phyloP scores from a whole-genome alignment of 1,140 invertebrate species.

The Bombus difficillimus region DNA sequence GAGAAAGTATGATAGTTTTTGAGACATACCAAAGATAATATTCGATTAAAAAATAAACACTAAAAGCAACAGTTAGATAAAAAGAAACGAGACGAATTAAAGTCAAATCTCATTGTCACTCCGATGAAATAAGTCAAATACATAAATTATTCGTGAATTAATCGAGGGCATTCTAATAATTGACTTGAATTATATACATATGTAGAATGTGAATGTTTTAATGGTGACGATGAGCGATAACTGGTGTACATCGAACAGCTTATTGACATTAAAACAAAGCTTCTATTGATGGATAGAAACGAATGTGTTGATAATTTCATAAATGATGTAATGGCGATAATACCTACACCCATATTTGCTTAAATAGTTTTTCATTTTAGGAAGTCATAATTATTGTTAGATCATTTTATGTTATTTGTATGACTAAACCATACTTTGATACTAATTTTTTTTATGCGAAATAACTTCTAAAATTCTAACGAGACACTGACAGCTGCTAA shows the following conservation, averaged over 20 bases:
- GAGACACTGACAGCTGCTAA: too few species aligned
- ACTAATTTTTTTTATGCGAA: too few species aligned
- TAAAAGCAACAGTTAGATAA: neutral
- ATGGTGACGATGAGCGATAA: neutral
- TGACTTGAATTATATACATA: neutral
- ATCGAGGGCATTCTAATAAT: neutral
- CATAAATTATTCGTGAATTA: neutral
- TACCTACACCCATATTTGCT: neutral
- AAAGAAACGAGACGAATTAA: neutral
- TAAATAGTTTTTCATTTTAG: neutral
- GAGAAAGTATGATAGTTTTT: neutral
- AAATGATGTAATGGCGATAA: neutral
- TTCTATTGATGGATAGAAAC: neutral
- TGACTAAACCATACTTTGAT: too few species aligned
- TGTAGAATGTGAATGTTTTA: neutral
- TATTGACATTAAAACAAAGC: neutral
- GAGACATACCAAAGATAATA: neutral
- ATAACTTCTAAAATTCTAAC: too few species aligned
- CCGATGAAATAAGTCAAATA: neutral
- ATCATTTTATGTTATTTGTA: too few species aligned
- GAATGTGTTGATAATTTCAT: neutral
- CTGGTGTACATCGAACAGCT: neutral
- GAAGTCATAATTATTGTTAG: too few species aligned
- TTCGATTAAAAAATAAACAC: neutral
- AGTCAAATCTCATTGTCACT: neutral